phyloP scores from a whole-genome alignment of 2,888 invertebrate species.

The Chrysomela aeneicollis region DNA sequence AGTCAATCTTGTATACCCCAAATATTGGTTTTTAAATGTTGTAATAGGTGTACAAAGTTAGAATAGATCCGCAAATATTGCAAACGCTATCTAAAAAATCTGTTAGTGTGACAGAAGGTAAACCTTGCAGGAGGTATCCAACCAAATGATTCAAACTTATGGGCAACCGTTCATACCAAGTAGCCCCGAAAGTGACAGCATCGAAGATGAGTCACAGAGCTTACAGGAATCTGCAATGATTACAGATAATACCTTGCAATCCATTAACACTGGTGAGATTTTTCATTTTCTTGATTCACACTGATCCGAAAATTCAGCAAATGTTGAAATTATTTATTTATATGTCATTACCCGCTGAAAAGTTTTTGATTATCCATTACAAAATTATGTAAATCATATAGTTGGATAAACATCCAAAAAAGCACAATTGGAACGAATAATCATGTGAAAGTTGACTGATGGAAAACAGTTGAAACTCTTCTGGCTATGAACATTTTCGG shows the following conservation, averaged over 20 bases:
- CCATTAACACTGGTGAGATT: conserved; percentile 57
- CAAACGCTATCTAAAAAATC: conserved; percentile 8
- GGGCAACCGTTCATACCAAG: conserved; percentile 56
- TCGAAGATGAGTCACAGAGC: conserved; percentile 55
- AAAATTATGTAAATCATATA: neutral
- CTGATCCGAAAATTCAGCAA: neutral
- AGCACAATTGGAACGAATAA: no score
- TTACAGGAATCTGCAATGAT: conserved; percentile 51
- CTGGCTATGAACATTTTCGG: no score
- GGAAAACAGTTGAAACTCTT: no score
- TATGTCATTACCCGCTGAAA: neutral
- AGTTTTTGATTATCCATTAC: neutral
- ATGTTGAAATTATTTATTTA: neutral
- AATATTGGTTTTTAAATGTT: conserved; percentile 27
- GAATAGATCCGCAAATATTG: conserved; percentile 32
- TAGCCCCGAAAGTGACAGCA: conserved; percentile 57
- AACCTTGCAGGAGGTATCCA: conserved; percentile 62
- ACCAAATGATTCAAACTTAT: conserved; percentile 60
- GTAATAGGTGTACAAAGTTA: conserved; percentile 33
- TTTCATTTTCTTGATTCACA: conserved; percentile 31
- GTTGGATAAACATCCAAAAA: no score
- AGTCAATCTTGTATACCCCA: conserved; percentile 9
- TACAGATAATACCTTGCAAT: conserved; percentile 54
- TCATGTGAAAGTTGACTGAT: no score
- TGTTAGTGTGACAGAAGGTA: conserved; percentile 50